Conservation (phyloP, 64 coral and sea anemone species). For the Porites australiensis region DNA sequence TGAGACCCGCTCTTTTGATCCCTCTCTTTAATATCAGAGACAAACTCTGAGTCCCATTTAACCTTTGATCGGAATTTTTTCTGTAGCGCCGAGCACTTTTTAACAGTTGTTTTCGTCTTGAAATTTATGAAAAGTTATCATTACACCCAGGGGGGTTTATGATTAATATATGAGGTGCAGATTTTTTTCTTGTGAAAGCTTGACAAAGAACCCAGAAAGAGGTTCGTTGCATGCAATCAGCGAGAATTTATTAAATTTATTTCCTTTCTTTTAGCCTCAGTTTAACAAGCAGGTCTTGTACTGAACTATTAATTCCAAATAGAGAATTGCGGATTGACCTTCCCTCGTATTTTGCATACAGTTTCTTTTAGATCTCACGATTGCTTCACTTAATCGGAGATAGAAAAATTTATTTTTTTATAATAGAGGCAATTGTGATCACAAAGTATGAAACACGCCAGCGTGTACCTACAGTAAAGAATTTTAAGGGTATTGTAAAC, state of each 20-base stretch:
- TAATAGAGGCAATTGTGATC: background rate
- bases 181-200: too few species aligned
- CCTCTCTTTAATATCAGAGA: too few species aligned
- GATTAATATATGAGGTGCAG: too few species aligned
- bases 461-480: background rate
- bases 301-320: background rate
- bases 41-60: too few species aligned
- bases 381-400: background rate
- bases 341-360: background rate
- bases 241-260: background rate
- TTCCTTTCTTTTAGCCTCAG: background rate
- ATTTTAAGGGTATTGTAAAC: background rate
- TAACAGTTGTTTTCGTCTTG: too few species aligned
- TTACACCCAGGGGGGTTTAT: too few species aligned
- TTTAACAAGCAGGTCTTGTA: conserved; percentile 29
- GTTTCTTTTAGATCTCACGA: background rate
- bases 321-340: background rate
- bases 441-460: background rate
- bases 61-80: too few species aligned
- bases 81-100: too few species aligned
- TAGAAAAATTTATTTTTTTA: background rate
- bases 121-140: too few species aligned
- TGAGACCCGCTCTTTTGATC: too few species aligned
- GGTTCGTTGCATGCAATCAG: background rate
- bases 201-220: too few species aligned